A percentile compares a stretch with the other conserved stretches of the same genome.
Evolutionary conservation across 2,888 invertebrate genomes (phyloP).

Genomic region (Chrysotoxum bicinctum): DNA sequence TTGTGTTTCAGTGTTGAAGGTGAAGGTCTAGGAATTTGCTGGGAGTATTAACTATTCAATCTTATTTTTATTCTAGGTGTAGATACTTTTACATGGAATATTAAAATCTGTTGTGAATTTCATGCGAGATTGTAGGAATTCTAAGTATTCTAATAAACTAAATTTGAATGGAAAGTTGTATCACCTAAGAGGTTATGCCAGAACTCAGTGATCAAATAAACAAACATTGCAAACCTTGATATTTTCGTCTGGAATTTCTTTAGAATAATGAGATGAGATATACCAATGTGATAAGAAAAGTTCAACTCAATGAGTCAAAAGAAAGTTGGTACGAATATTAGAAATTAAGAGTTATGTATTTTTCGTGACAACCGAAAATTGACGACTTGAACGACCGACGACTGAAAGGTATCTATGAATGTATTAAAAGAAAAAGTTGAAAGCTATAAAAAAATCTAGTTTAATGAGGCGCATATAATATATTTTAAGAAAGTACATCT

Average conservation of each 20-base stretch:
- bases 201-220: slow-evolving; percentile 29
- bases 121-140: slow-evolving; percentile 4
- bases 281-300: neutral
- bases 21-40: neutral
- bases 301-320: neutral
- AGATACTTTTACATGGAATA: neutral
- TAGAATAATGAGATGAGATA: neutral
- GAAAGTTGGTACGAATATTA: neutral
- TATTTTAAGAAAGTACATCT: too few relatives aligned
- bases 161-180: neutral
- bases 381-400: too few relatives aligned
- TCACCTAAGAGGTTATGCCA: neutral
- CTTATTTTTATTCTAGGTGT: neutral
- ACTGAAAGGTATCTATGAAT: too few relatives aligned
- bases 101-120: slow-evolving; percentile 13
- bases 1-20: slow-evolving; percentile 40
- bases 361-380: neutral
- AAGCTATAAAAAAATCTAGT: too few relatives aligned
- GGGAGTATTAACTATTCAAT: neutral
- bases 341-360: neutral
- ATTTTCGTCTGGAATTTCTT: slow-evolving; percentile 1
- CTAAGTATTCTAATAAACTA: too few relatives aligned
- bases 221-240: neutral
- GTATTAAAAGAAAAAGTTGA: too few relatives aligned
- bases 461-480: too few relatives aligned